A percentile compares a stretch with the other conserved stretches of the same genome.
phyloP scores from a whole-genome alignment of 2,888 invertebrate genomes.

The Pseudeuparius sepicola region DNA sequence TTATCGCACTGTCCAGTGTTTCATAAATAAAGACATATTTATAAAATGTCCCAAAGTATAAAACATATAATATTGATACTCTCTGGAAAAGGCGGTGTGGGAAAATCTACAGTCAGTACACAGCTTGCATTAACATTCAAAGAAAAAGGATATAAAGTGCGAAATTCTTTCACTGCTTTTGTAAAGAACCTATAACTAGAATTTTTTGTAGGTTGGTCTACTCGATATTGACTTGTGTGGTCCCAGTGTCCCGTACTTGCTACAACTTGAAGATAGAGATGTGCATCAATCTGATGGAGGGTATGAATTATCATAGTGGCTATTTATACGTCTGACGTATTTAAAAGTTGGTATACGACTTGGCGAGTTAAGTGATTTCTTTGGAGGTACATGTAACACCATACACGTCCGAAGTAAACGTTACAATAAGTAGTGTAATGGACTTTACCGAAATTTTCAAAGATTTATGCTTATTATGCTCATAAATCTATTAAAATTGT shows the following conservation, averaged over 20 bases:
- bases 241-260: constrained; percentile 83
- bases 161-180: constrained; percentile 5
- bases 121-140: constrained; percentile 81
- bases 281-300: constrained; percentile 86
- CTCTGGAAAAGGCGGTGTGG: constrained; percentile 98
- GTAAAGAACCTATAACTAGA: constrained; percentile 1
- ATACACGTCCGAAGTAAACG: no score
- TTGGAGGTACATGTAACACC: no score
- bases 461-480: no score
- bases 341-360: no score
- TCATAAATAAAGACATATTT: no score
- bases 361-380: no score
- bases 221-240: constrained; percentile 93
- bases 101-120: constrained; percentile 94
- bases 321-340: no score
- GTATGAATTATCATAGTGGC: no score
- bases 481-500: no score
- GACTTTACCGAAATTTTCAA: no score
- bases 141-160: constrained; percentile 64
- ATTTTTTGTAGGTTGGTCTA: constrained; percentile 66
- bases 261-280: constrained; percentile 73
- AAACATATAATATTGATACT: constrained; percentile 85
- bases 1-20: no score
- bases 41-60: constrained; percentile 73
- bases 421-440: no score